Base-by-base conservation (phyloP, 2,888 invertebrate genomes). In the Thymelicus sylvestris region DNA sequence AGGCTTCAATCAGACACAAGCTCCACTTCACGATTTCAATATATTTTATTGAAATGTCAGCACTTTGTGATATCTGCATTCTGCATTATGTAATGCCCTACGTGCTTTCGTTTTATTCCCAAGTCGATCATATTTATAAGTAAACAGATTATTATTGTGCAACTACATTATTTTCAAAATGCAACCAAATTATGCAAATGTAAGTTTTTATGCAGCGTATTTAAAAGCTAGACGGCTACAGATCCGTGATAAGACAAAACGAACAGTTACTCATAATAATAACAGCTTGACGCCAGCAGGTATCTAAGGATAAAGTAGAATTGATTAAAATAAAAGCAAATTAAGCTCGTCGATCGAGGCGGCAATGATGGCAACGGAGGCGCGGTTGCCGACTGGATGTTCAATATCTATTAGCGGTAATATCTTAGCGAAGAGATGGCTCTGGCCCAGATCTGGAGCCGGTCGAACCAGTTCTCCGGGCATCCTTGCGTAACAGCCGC, bases 1-100 rank as follows among this genome's bases (percentile, higher is more conserved):
- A 78, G 76, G 82, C 85, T 86, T 87, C 91, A 91, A 93, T 93
- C 92, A 84, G 91, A 92, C 89, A 86, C 89, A 87, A 85, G 84
- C 86, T 83, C 89, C 85, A 87, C 89, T 93, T 91, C 93, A 92
- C 93, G 93, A 93, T 92, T 93, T 88, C 92, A 92, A 93, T 93
- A 91, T 88, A 89, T 88, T 89, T 88, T 89, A 92, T 92, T 91
- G 87, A 92, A 93, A 93, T 92, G 92, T 90, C 91, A 89, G 92
- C 87, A 89, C 88, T 90, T 87, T 86, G 85, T 88, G 89, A 87
- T 90, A 90, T 87, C 83, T 84, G 85, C 84, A 85, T 91, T 87
- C 83, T 84, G 85, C 84, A 86, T 91, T 91, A 87, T 86, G 89
- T 81, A 92, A 91, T 31, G 80, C 72, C 66, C 66, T 72, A 66